Base-by-base conservation (phyloP, 2,797 vertebrate species). In the Ispidina lecontei region DNA sequence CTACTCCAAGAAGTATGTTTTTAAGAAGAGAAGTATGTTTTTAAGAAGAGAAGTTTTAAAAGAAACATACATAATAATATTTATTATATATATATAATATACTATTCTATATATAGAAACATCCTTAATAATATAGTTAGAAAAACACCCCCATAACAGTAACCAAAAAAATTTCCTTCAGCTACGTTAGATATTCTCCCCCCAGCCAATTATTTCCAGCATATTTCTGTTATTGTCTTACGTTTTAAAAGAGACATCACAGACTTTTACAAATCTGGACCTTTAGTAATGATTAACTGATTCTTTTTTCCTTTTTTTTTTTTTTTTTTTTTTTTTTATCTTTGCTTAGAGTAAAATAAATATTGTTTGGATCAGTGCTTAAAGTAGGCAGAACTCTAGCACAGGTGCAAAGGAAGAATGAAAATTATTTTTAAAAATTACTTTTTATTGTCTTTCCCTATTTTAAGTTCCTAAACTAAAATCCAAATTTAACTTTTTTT, bases 371-470 rank as follows among this genome's bases (percentile, higher is more conserved):
- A 64, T 26, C 14, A 80, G 10, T 18, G 7, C 71, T 86, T 71
- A 55, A 75, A 86, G 41, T 43, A 67, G 18, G 15, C 8, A 80
- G n/a, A 62, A 71, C 29, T 72, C 14, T 22, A 88, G 28, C 7
- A 59, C 5, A 70, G 16, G 10, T 33, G 49, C 49, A 51, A 51
- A 35, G 8, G 19, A 80, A 72, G 29, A 39, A 76, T 31, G 25
- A 54, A 88, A 52, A 1, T 1, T 22, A 19, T 1, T 44, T 3
- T 16, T 60, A 70, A 43, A 8, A 3, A 0, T 3, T 3, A 20
- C 0, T 4, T 67, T 77, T 88, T 26, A 31, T 37, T 75, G 15
- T 41, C 6, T 56, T 87, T 74, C 5, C 1, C 6, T 5, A 22
- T 3, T 47, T 56, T 46, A 64, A 26, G 2, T 44, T 65, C 4